These are phyloP conservation scores for Bufo gargarizans DNA, from an alignment of 2,113 vertebrate genomes.

Conservation along the genomic window DNA sequence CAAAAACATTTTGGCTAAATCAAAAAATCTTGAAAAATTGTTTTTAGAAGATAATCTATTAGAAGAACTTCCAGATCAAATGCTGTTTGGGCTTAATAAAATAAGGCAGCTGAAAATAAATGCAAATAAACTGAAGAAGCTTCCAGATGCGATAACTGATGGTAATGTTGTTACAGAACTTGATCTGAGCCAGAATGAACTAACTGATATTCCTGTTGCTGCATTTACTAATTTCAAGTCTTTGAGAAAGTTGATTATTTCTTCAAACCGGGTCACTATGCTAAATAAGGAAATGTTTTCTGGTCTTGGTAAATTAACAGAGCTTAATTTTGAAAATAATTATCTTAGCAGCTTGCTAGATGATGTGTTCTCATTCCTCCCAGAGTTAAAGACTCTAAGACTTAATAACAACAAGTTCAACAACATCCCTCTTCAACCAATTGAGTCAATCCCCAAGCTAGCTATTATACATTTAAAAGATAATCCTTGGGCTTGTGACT, in stretches of 20 bases:
- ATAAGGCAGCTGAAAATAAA: slow-evolving; percentile 69
- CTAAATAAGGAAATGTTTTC: slow-evolving; percentile 70
- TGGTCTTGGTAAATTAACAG: slow-evolving; percentile 69
- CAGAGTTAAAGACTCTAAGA: slow-evolving; percentile 68
- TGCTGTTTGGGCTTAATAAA: slow-evolving; percentile 73
- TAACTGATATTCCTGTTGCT: slow-evolving; percentile 67
- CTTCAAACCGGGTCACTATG: slow-evolving; percentile 70
- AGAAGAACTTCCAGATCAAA: slow-evolving; percentile 65
- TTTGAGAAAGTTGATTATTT: slow-evolving; percentile 71
- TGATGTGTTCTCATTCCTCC: slow-evolving; percentile 66
- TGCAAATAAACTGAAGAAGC: slow-evolving; percentile 68
- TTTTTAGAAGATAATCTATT: slow-evolving; percentile 64
- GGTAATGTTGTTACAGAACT: slow-evolving; percentile 69
- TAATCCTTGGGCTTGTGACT: slow-evolving; percentile 85
- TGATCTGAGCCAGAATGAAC: slow-evolving; percentile 71
- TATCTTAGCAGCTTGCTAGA: slow-evolving; percentile 65
- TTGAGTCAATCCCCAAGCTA: slow-evolving; percentile 68
- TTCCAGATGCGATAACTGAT: slow-evolving; percentile 62
- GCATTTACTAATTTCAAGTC: slow-evolving; percentile 71
- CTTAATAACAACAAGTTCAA: slow-evolving; percentile 68
- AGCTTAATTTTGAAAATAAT: slow-evolving; percentile 73
- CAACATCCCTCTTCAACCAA: slow-evolving; percentile 65
- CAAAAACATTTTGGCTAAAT: slow-evolving; percentile 71
- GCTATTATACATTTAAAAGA: slow-evolving; percentile 68
- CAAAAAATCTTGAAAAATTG: slow-evolving; percentile 72